Evolutionary conservation across 2,888 invertebrate species (phyloP).

Genomic region (Apodemia duryi): DNA sequence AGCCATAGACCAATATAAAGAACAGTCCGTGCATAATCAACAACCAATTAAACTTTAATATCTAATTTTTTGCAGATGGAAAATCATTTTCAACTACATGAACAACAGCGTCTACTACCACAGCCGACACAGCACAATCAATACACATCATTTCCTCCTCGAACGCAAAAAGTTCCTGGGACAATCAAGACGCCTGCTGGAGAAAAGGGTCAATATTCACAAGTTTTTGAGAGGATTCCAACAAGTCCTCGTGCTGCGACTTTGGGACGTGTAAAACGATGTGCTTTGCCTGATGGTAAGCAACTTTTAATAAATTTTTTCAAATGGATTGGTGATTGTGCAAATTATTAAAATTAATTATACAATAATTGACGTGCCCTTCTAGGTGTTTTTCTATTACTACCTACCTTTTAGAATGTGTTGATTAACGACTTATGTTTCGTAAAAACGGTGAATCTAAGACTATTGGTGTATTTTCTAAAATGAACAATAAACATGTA

Average conservation of each 20-base stretch:
- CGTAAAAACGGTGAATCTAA: too few relatives aligned
- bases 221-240: constrained; percentile 79
- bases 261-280: constrained; percentile 62
- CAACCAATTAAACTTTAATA: not conserved
- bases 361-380: too few relatives aligned
- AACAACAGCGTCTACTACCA: constrained; percentile 67
- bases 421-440: too few relatives aligned
- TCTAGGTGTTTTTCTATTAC: too few relatives aligned
- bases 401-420: too few relatives aligned
- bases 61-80: constrained; percentile 46
- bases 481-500: too few relatives aligned
- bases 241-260: constrained; percentile 73
- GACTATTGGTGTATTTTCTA: too few relatives aligned
- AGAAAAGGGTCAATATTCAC: constrained; percentile 71
- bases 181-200: constrained; percentile 65
- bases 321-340: too few relatives aligned
- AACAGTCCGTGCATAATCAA: too few relatives aligned
- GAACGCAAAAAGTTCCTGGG: constrained; percentile 51
- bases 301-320: too few relatives aligned
- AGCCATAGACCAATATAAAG: too few relatives aligned
- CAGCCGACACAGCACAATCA: constrained; percentile 67
- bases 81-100: constrained; percentile 72
- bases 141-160: constrained; percentile 70
- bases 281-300: constrained; percentile 33
- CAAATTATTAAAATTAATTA: too few relatives aligned